Base-by-base conservation (phyloP, 2,113 vertebrate species). In the Hassar affinis region DNA sequence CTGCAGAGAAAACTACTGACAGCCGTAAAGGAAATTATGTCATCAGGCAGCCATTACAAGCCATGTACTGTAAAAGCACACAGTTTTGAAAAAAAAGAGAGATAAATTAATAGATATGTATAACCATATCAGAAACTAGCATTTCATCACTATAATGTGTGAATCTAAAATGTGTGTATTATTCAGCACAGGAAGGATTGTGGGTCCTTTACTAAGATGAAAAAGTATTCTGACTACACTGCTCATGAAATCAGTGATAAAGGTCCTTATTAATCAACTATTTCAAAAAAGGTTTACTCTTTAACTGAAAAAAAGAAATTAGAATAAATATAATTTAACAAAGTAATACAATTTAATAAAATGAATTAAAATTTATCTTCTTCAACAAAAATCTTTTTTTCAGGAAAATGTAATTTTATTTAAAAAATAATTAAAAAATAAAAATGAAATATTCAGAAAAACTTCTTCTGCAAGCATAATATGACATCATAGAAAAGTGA, bases 21-120 rank as follows among this genome's bases (percentile, higher is more conserved):
- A n/a, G 71, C 66, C 62, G 30, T 56, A 75, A 30, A 83, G 76
- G 85, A 83, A 79, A 86, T 83, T 27, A 84, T 81, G 78, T 78
- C 75, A 78, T 56, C 20, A 61, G 68, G 56, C 54, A 62, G 83
- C 30, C 47, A 27, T 51, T 59, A 64, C 27, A 71, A 72, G 56
- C 75, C 6, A 11, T 9, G 14, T 17, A 45, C 14, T n/a, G n/a
- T n/a, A n/a, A n/a, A 38, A 59, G 6, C 4, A 7, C 1, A 2
- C 17, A 2, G 33, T 4, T n/a, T 51, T 64, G 12, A 64, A 77
- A 69, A 79, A 78, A 27, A 2, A n/a, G 8, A 27, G 4, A 47
- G 18, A 33, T 22, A 22, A 25, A 49, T 66, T 47, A 57, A 64
- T 54, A 66, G 22, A 56, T 54, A 54, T 62, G 17, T 18, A 45